Conservation (phyloP, 2,113 vertebrate genomes). For the Anseranas semipalmata region DNA sequence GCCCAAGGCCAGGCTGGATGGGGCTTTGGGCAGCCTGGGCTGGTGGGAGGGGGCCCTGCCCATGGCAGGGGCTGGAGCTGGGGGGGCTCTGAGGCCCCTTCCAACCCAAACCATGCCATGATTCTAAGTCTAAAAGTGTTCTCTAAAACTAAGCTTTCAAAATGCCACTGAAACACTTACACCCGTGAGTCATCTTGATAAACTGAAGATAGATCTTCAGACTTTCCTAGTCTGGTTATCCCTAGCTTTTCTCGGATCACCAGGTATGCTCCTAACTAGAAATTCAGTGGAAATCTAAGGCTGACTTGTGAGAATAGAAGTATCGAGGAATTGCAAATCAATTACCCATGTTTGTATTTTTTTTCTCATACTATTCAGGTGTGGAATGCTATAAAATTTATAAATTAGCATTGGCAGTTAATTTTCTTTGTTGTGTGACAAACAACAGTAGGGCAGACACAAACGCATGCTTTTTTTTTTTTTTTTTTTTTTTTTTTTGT, state of each 20-base stretch:
- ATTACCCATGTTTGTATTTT: no score
- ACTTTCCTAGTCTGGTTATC: not conserved
- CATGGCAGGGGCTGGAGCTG: no score
- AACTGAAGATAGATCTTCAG: not conserved
- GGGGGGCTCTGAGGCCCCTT: no score
- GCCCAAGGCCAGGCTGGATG: no score
- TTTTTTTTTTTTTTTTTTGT: no score
- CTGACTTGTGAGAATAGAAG: not conserved
- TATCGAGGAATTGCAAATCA: not conserved
- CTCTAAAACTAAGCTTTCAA: not conserved
- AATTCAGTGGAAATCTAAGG: not conserved
- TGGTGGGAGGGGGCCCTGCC: no score
- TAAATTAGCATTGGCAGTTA: not conserved
- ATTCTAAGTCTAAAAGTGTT: not conserved
- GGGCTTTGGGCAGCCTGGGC: no score
- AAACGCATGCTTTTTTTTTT: no score
- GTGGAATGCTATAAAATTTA: not conserved
- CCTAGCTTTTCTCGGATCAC: not conserved
- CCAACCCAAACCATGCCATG: no score
- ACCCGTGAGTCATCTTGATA: not conserved
- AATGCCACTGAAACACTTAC: not conserved
- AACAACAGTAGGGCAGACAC: not conserved
- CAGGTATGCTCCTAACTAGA: not conserved
- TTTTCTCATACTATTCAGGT: not conserved
- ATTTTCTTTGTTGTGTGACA: not conserved